Evolutionary conservation across 2,888 invertebrate genomes (phyloP), one percentile per base, ranked within the genome.

Genomic region (Tachina fera): DNA sequence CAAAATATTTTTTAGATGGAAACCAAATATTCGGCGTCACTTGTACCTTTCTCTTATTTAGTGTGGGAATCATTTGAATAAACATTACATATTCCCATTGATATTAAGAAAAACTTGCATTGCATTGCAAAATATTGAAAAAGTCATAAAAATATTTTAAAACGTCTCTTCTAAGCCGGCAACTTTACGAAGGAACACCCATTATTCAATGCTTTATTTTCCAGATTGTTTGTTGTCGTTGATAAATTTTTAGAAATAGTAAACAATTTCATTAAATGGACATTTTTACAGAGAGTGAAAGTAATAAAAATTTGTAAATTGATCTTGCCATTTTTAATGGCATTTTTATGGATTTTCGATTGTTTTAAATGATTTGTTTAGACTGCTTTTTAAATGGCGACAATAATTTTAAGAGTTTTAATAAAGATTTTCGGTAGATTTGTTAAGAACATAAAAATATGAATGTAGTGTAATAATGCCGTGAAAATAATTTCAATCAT

Each of bases 321-420:
- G 83, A 83, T 84, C 65, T 83, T 76, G 74, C 70, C 71, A 84
- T 76, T 91, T 81, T 91, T 90, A 88, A 91, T 90, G 86, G 88
- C 80, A 82, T 89, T 91, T 91, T 91, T 90, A 91, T 91, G 89
- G 88, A 79, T 87, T 90, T 90, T 89, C 88, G 89, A 89, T 89
- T 85, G 88, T 86, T 88, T 87, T 88, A 88, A 88, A 91, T 89
- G 90, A 89, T 89, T 89, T 91, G 90, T 91, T 91, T 91, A 88
- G 81, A 85, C 78, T 78, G 74, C 56, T 71, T 84, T 87, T 84
- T 86, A 81, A 80, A 84, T 63, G 75, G 84, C 84, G 84, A 61
- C 83, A 84, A 77, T 11, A 53, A 67, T 49, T 84, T 87, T 78
- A 70, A 71, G 78, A 60, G 77, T 75, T 83, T 84, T 72, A 70